Evolutionary conservation across 2,888 invertebrate species (phyloP).

Genomic region (Nephrotoma guestfalica): DNA sequence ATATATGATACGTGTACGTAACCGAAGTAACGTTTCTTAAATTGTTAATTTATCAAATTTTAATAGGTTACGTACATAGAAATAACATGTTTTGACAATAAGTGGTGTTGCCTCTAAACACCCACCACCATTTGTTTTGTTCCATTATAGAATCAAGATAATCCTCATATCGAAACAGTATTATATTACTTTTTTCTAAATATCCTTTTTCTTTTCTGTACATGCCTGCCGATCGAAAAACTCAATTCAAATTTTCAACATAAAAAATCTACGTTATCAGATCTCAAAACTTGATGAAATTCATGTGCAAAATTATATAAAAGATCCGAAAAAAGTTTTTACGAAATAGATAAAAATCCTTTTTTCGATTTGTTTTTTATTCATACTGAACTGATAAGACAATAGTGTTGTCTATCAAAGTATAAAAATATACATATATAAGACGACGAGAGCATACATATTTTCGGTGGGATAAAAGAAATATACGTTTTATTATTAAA

Average conservation of each 20-base stretch:
- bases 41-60: not conserved
- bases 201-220: not conserved
- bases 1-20: not conserved
- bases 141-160: not conserved
- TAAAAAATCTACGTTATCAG: not conserved
- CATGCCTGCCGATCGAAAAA: not conserved
- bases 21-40: not conserved
- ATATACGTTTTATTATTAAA: not conserved
- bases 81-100: not conserved
- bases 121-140: not conserved
- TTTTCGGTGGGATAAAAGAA: not conserved
- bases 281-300: not conserved
- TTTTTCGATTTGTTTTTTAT: not conserved
- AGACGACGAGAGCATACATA: not conserved
- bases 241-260: not conserved
- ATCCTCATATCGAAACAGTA: not conserved
- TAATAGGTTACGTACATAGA: not conserved
- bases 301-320: not conserved
- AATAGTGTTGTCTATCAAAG: not conserved
- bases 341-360: not conserved
- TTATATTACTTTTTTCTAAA: not conserved
- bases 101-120: not conserved
- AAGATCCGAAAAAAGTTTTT: not conserved
- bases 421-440: not conserved
- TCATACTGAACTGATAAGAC: not conserved